Evolutionary conservation across 2,888 invertebrate species (phyloP).

Genomic region (Apomyelois bistriatella): DNA sequence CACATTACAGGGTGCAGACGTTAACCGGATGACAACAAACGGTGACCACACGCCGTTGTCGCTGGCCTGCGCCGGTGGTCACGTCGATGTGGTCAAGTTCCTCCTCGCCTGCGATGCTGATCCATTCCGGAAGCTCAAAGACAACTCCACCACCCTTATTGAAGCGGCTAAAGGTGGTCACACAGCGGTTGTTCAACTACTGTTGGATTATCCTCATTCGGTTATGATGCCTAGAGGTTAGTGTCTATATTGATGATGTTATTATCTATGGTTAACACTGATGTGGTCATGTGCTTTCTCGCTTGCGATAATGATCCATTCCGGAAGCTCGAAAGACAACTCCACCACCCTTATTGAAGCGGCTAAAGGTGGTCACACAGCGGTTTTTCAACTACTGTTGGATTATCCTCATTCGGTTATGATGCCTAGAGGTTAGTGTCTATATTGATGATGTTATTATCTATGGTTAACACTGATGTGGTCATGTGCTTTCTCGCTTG

Average conservation of each 20-base stretch:
- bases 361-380: constrained; percentile 97
- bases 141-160: constrained; percentile 98
- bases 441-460: neutral
- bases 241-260: constrained; percentile 23
- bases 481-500: constrained; percentile 94
- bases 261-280: neutral
- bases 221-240: constrained; percentile 84
- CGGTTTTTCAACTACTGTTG: constrained; percentile 95
- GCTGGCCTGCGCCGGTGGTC: constrained; percentile 97
- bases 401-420: constrained; percentile 95
- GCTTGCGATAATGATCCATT: constrained; percentile 96
- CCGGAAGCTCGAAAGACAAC: constrained; percentile 98
- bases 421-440: constrained; percentile 77
- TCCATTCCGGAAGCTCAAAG: constrained; percentile 97
- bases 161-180: constrained; percentile 99
- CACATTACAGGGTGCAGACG: constrained; percentile 60
- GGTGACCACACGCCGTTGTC: constrained; percentile 99
- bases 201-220: constrained; percentile 96
- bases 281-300: constrained; percentile 92
- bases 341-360: constrained; percentile 99
- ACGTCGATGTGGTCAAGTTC: constrained; percentile 94
- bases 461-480: constrained; percentile 46
- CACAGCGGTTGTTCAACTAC: constrained; percentile 94
- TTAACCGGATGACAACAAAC: constrained; percentile 88
- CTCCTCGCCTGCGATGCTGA: constrained; percentile 95